Percentiles rank a stretch among this genome's conserved stretches.
Evolutionary conservation across 2,797 vertebrate species (phyloP).

Genomic region (Clarias pachynema): DNA sequence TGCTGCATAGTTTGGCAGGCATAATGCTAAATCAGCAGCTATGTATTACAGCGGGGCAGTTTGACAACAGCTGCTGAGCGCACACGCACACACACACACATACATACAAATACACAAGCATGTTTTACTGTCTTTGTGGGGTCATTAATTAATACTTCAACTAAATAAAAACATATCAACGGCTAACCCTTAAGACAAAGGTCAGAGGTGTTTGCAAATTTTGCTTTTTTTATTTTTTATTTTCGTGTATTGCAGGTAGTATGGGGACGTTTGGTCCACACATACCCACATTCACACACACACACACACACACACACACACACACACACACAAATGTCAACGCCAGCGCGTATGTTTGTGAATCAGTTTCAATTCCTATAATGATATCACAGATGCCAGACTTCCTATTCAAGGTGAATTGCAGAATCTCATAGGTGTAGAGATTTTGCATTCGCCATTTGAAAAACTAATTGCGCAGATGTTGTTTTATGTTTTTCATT

Average conservation of each 20-base stretch:
- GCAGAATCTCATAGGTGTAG: neutral
- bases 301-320: neutral
- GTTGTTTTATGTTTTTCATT: neutral
- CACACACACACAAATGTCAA: neutral
- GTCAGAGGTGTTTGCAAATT: neutral
- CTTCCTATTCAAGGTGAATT: neutral
- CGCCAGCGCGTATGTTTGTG: neutral
- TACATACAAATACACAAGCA: neutral
- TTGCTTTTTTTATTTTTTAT: no score
- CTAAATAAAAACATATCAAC: neutral
- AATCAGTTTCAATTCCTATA: constrained; percentile 2
- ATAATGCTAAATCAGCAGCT: constrained; percentile 45
- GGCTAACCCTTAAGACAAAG: neutral
- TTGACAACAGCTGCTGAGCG: constrained; percentile 27
- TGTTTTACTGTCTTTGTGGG: neutral
- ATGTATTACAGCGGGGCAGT: neutral
- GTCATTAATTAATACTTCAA: neutral
- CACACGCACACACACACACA: neutral
- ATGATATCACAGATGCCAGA: neutral
- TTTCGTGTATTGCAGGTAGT: neutral
- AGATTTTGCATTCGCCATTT: neutral
- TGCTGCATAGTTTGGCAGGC: constrained; percentile 39
- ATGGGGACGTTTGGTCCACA: neutral
- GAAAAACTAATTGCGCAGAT: neutral
- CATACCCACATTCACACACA: neutral